A percentile compares a stretch with the other conserved stretches of the same genome.
Evolutionary conservation across 2,888 invertebrate species (phyloP).

Genomic region (Erannis defoliaria): DNA sequence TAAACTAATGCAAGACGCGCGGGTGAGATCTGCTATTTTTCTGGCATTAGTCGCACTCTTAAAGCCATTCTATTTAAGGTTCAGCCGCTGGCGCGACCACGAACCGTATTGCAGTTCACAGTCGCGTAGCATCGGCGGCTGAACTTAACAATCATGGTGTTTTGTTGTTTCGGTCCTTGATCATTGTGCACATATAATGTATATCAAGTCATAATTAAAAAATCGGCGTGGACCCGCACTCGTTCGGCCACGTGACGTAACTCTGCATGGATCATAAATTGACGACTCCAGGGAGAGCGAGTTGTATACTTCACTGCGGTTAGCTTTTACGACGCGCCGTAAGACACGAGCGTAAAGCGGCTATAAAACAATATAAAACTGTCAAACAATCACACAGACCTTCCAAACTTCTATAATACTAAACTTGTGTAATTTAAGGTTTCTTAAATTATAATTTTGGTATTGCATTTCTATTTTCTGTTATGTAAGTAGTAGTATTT

Average conservation of each 20-base stretch:
- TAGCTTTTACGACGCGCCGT: constrained; percentile 66
- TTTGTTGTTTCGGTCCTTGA: too few species aligned
- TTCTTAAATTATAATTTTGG: constrained; percentile 2
- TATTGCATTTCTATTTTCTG: constrained; percentile 11
- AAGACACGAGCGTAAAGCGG: constrained; percentile 53
- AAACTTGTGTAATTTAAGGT: neutral
- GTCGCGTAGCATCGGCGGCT: too few species aligned
- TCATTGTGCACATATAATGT: neutral
- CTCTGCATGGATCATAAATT: constrained; percentile 83
- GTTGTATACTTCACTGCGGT: constrained; percentile 83
- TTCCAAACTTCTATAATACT: constrained; percentile 3
- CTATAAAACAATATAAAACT: constrained; percentile 47
- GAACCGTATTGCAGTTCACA: neutral
- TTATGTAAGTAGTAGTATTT: constrained; percentile 7
- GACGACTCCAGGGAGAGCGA: constrained; percentile 77
- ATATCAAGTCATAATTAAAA: constrained; percentile 56
- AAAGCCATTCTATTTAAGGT: too few species aligned
- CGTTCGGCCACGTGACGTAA: constrained; percentile 72
- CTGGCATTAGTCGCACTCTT: too few species aligned
- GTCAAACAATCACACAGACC: constrained; percentile 37
- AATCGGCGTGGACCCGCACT: constrained; percentile 71
- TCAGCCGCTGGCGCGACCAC: too few species aligned
- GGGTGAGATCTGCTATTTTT: too few species aligned
- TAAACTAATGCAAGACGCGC: too few species aligned
- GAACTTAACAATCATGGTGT: too few species aligned